Conservation (phyloP, 2,888 invertebrate genomes). For the Idaea aversata region DNA sequence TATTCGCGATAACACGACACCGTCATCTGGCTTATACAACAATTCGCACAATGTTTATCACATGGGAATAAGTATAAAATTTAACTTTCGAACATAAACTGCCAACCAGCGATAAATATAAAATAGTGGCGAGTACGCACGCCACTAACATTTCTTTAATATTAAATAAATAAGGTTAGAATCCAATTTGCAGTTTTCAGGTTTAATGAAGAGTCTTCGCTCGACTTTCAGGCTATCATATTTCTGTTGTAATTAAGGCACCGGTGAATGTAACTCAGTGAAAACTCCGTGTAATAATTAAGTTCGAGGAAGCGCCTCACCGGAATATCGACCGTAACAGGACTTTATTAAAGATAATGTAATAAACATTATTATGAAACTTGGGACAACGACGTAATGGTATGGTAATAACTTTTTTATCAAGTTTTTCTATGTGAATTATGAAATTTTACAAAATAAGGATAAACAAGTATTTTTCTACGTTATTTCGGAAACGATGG, state of each 20-base stretch:
- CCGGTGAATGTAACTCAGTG: slow-evolving; percentile 4
- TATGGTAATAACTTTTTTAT: slow-evolving; percentile 1
- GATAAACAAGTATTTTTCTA: neutral
- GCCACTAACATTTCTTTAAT: slow-evolving; percentile 11
- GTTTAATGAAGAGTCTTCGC: slow-evolving; percentile 19
- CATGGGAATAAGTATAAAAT: slow-evolving; percentile 21
- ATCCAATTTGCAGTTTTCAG: slow-evolving; percentile 11
- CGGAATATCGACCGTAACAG: neutral
- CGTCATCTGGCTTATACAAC: neutral
- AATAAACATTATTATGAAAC: neutral
- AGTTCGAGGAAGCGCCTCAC: neutral
- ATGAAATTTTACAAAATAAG: neutral
- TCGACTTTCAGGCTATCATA: slow-evolving; percentile 13
- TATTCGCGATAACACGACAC: neutral
- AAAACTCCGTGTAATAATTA: neutral
- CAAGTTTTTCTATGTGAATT: neutral
- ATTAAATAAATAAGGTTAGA: slow-evolving; percentile 17
- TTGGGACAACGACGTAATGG: neutral
- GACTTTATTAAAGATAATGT: neutral
- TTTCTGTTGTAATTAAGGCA: slow-evolving; percentile 14
- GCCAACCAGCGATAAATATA: slow-evolving; percentile 18
- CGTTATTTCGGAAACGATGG: neutral
- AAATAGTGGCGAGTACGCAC: slow-evolving; percentile 14
- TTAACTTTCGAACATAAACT: slow-evolving; percentile 22
- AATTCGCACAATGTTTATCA: slow-evolving; percentile 22